Evolutionary conservation across 2,797 vertebrate genomes (phyloP).

Genomic region (Crenichthys baileyi): DNA sequence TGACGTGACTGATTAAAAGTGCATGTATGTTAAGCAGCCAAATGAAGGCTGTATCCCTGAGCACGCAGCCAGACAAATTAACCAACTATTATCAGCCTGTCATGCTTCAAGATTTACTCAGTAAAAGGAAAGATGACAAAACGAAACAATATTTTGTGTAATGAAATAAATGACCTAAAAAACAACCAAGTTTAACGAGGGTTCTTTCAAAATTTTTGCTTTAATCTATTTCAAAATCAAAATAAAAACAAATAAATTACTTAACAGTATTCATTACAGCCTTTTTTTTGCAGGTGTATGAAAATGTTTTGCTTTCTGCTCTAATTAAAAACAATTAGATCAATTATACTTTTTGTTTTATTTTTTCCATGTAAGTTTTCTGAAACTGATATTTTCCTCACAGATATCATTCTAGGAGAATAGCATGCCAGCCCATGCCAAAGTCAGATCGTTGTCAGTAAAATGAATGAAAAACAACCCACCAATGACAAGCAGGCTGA

Average conservation of each 20-base stretch:
- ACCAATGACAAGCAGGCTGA: constrained; percentile 97
- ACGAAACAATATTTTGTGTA: no score
- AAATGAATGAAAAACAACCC: constrained; percentile 25
- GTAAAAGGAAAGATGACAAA: neutral
- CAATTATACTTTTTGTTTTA: neutral
- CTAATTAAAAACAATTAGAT: neutral
- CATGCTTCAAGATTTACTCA: neutral
- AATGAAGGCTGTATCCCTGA: no score
- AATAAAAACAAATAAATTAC: neutral
- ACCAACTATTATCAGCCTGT: neutral
- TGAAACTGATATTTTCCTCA: no score
- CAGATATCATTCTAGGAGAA: no score
- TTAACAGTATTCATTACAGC: neutral
- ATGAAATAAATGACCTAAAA: neutral
- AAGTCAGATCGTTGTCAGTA: neutral
- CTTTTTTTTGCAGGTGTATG: neutral
- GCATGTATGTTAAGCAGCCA: neutral
- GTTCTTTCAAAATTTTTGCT: neutral
- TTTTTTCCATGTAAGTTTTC: no score
- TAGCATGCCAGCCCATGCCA: neutral
- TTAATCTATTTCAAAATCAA: neutral
- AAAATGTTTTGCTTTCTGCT: neutral
- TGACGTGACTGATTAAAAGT: neutral
- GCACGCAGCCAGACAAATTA: neutral
- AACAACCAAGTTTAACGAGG: neutral